Percentiles rank a stretch among this genome's conserved stretches.
These are phyloP conservation scores for Platorchestia sp. DNA, from an alignment of 1,140 invertebrate genomes.

Conservation along the genomic window DNA sequence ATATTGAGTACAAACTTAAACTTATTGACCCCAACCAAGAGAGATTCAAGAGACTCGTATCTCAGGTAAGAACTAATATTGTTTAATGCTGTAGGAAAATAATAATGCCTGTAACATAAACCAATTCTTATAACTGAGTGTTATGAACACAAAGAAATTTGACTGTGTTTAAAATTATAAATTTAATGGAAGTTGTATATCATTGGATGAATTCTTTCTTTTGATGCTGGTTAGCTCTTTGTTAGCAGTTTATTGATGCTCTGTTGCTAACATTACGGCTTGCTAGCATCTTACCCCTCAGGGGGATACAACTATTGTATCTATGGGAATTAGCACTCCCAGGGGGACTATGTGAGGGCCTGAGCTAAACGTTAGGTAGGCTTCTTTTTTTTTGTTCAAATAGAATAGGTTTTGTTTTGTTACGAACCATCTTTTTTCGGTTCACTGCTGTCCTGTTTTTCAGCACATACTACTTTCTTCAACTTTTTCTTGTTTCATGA, in stretches of 20 bases:
- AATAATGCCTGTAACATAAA: neutral
- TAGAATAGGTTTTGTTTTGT: too few species aligned
- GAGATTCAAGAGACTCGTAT: constrained; percentile 89
- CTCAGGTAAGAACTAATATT: constrained; percentile 76
- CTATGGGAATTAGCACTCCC: too few species aligned
- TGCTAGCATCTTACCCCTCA: neutral
- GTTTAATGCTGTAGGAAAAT: neutral
- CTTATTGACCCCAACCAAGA: constrained; percentile 86
- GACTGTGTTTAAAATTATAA: neutral
- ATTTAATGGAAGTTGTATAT: neutral
- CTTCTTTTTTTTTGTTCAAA: too few species aligned
- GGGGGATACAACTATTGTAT: too few species aligned
- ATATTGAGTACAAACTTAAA: constrained; percentile 94
- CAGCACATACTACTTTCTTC: too few species aligned
- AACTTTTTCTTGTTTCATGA: too few species aligned
- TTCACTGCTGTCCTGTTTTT: too few species aligned
- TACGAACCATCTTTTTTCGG: too few species aligned
- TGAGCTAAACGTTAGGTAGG: too few species aligned
- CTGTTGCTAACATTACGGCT: neutral
- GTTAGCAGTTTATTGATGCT: neutral
- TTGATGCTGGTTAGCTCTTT: neutral
- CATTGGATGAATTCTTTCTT: neutral
- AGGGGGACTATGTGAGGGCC: too few species aligned
- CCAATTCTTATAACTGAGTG: neutral
- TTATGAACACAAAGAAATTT: neutral